Evolutionary conservation across 2,888 invertebrate species (phyloP).

Genomic region (Clostera curtula): DNA sequence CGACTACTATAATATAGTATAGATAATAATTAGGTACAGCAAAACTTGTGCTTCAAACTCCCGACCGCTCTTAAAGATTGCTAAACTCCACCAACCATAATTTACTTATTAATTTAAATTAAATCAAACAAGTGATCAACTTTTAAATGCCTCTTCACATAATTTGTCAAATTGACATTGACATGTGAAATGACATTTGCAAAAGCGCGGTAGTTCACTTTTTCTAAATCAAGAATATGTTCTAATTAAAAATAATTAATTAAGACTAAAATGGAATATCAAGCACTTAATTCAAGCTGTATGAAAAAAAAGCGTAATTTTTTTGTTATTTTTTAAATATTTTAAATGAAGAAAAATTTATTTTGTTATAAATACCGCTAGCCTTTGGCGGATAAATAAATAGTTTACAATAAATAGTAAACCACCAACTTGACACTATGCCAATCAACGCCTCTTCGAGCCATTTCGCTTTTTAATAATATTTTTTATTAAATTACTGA

Average conservation of each 20-base stretch:
- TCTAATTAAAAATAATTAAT: slow-evolving; percentile 51
- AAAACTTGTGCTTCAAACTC: slow-evolving; percentile 57
- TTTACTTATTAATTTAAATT: slow-evolving; percentile 31
- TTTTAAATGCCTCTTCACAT: slow-evolving; percentile 19
- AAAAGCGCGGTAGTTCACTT: slow-evolving; percentile 52
- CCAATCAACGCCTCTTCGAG: slow-evolving; percentile 59
- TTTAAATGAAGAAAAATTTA: slow-evolving; percentile 25
- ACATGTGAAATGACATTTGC: slow-evolving; percentile 24
- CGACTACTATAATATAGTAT: slow-evolving; percentile 34
- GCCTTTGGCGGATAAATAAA: slow-evolving; percentile 46
- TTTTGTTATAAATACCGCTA: slow-evolving; percentile 24
- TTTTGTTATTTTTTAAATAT: slow-evolving; percentile 23
- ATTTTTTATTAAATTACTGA: slow-evolving; percentile 67
- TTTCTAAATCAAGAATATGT: slow-evolving; percentile 51
- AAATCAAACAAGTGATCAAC: slow-evolving; percentile 25
- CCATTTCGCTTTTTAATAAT: slow-evolving; percentile 56
- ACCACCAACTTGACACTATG: slow-evolving; percentile 39
- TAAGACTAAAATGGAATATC: slow-evolving; percentile 57
- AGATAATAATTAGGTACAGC: slow-evolving; percentile 41
- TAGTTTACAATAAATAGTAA: slow-evolving; percentile 69
- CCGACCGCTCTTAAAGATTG: slow-evolving; percentile 26
- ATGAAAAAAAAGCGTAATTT: slow-evolving; percentile 25
- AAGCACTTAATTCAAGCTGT: slow-evolving; percentile 54
- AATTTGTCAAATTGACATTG: slow-evolving; percentile 13
- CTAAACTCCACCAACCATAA: slow-evolving; percentile 31